Conservation (phyloP, 2,888 invertebrate species). For the Melolontha melolontha region DNA sequence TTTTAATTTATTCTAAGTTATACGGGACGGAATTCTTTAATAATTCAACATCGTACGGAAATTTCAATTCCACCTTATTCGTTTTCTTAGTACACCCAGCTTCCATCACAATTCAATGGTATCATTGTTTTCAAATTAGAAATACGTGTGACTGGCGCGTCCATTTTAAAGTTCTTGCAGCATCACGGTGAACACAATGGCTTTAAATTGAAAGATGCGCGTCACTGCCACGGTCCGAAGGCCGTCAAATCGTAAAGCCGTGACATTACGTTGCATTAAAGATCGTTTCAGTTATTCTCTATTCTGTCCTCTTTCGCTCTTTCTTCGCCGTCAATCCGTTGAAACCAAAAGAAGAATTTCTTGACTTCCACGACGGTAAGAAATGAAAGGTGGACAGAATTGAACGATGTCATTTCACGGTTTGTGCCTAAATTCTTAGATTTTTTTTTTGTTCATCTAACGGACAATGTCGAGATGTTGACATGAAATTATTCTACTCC, state of each 20-base stretch:
- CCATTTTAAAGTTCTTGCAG: constrained; percentile 15
- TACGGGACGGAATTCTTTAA: too few species aligned
- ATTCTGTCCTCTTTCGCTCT: not conserved
- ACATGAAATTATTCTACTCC: too few species aligned
- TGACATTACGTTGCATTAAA: constrained; percentile 26
- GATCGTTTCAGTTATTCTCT: constrained; percentile 19
- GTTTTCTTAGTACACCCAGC: constrained; percentile 1
- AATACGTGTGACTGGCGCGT: constrained; percentile 20
- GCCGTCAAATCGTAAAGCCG: constrained; percentile 15
- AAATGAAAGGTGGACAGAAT: constrained; percentile 15
- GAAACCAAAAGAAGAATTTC: not conserved
- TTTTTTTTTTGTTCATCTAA: too few species aligned
- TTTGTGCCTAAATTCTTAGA: constrained; percentile 8
- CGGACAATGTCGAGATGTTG: too few species aligned
- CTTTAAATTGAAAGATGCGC: constrained; percentile 25
- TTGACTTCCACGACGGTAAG: constrained; percentile 5
- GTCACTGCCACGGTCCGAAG: constrained; percentile 5
- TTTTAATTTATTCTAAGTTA: too few species aligned
- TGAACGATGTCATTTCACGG: constrained; percentile 23
- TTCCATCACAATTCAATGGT: constrained; percentile 4
- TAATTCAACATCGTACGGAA: not conserved
- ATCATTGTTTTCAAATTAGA: constrained; percentile 25
- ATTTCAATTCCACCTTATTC: constrained; percentile 13
- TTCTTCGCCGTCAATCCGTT: not conserved
- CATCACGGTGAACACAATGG: constrained; percentile 17